phyloP scores from a whole-genome alignment of 1,140 invertebrate species.

The Spodoptera frugiperda region DNA sequence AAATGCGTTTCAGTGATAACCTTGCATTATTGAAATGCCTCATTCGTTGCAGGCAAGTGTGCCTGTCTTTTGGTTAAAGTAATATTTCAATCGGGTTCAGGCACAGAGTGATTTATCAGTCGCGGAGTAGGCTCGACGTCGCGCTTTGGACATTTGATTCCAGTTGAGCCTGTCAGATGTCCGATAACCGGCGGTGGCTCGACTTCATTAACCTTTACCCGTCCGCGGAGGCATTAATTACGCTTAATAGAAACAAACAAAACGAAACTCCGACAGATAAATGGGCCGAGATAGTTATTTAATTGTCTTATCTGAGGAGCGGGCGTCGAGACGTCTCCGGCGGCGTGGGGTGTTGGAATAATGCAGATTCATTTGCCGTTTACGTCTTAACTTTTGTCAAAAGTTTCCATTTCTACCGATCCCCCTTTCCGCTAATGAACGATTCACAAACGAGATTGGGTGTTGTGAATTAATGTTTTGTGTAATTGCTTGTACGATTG shows the following conservation, averaged over 20 bases:
- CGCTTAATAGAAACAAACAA: slow-evolving; percentile 81
- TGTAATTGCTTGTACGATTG: slow-evolving; percentile 69
- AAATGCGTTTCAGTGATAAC: slow-evolving; percentile 36
- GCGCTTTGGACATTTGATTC: slow-evolving; percentile 56
- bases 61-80: not conserved
- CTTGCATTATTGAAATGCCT: slow-evolving; percentile 51
- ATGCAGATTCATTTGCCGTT: slow-evolving; percentile 70
- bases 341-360: slow-evolving; percentile 53
- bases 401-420: slow-evolving; percentile 59
- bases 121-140: slow-evolving; percentile 18
- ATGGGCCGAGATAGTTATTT: slow-evolving; percentile 77
- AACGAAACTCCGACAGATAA: slow-evolving; percentile 74
- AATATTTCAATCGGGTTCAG: not conserved
- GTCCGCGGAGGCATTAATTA: slow-evolving; percentile 75
- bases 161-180: slow-evolving; percentile 64
- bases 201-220: slow-evolving; percentile 77
- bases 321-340: slow-evolving; percentile 53
- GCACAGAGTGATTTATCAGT: slow-evolving; percentile 50
- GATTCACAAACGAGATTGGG: slow-evolving; percentile 68
- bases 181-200: slow-evolving; percentile 64
- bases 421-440: slow-evolving; percentile 66
- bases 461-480: slow-evolving; percentile 70
- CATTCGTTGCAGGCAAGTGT: slow-evolving; percentile 8
- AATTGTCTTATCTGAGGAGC: slow-evolving; percentile 72
- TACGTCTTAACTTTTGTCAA: slow-evolving; percentile 75